These are phyloP conservation scores for Nerophis lumbriciformis DNA, from an alignment of 2,113 vertebrate species.

Conservation along the genomic window DNA sequence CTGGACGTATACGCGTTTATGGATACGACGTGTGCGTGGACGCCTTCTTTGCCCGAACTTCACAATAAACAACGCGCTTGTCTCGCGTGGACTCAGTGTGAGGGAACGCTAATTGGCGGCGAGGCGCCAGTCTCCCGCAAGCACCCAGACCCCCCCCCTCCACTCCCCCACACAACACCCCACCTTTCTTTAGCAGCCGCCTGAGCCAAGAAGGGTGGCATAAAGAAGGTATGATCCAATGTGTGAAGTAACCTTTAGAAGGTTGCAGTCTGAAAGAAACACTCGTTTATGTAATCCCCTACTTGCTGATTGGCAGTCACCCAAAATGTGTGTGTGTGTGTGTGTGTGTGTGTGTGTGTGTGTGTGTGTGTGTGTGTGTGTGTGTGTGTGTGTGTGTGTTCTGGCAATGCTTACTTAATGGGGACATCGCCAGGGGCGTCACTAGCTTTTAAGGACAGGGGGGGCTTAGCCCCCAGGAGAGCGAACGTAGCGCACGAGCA, in stretches of 20 bases:
- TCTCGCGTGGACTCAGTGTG: conserved; percentile 25
- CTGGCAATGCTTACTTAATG: conserved; percentile 18
- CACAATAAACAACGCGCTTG: no score
- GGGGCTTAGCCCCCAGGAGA: no score
- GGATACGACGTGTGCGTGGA: no score
- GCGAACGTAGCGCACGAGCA: no score
- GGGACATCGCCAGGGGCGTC: no score
- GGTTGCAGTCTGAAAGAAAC: conserved; percentile 39
- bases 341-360: no score
- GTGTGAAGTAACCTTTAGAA: conserved; percentile 37
- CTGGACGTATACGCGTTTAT: no score
- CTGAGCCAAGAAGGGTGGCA: conserved; percentile 59
- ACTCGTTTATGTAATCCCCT: conserved; percentile 26
- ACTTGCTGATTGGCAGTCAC: conserved; percentile 20
- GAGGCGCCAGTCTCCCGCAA: conserved; percentile 53
- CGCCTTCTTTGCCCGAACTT: no score
- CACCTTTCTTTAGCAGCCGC: conserved; percentile 34
- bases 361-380: no score
- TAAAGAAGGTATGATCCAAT: conserved; percentile 35
- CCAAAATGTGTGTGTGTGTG: conserved; percentile 23
- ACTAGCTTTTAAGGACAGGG: no score
- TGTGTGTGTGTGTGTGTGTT: conserved; percentile 30
- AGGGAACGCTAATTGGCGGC: conserved; percentile 56
- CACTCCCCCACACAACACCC: conserved; percentile 4
- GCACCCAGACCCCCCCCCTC: background rate